Conservation (phyloP, 2,888 invertebrate genomes). For the Ophion ellenae region DNA sequence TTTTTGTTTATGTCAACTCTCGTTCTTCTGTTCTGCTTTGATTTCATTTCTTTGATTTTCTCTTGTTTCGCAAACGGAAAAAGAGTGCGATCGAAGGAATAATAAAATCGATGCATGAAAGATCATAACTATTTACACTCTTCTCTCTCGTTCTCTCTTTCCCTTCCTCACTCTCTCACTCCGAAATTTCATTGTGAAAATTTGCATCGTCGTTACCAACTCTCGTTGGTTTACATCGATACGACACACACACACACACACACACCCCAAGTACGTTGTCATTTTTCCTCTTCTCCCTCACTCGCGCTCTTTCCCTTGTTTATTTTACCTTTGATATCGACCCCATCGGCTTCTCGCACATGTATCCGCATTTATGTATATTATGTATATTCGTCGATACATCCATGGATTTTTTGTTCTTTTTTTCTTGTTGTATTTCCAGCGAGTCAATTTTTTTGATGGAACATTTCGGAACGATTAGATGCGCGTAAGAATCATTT, state of each 20-base stretch:
- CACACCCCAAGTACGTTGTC: slow-evolving; percentile 43
- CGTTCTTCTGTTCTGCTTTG: too few relatives aligned
- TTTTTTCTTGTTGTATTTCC: slow-evolving; percentile 13
- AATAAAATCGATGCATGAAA: slow-evolving; percentile 4
- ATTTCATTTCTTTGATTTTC: too few relatives aligned
- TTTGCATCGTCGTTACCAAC: slow-evolving; percentile 27
- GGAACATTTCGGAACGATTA: slow-evolving; percentile 42
- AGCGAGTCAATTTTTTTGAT: slow-evolving; percentile 24
- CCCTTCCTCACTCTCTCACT: not conserved
- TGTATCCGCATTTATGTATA: not conserved
- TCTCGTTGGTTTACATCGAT: slow-evolving; percentile 41
- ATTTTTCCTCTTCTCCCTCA: slow-evolving; percentile 14
- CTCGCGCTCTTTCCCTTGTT: not conserved
- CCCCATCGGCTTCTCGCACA: slow-evolving; percentile 4
- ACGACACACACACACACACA: slow-evolving; percentile 36
- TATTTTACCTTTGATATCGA: slow-evolving; percentile 41
- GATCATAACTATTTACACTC: slow-evolving; percentile 45
- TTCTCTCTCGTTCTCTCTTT: too few relatives aligned
- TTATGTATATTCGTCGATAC: not conserved
- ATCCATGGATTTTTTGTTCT: not conserved
- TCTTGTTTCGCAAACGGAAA: not conserved
- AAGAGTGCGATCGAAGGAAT: not conserved
- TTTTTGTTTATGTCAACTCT: too few relatives aligned
- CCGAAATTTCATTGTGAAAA: slow-evolving; percentile 53
- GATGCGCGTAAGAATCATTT: slow-evolving; percentile 40